These are phyloP conservation scores for Leucozona laternaria DNA, from an alignment of 2,888 invertebrate genomes.

Conservation along the genomic window DNA sequence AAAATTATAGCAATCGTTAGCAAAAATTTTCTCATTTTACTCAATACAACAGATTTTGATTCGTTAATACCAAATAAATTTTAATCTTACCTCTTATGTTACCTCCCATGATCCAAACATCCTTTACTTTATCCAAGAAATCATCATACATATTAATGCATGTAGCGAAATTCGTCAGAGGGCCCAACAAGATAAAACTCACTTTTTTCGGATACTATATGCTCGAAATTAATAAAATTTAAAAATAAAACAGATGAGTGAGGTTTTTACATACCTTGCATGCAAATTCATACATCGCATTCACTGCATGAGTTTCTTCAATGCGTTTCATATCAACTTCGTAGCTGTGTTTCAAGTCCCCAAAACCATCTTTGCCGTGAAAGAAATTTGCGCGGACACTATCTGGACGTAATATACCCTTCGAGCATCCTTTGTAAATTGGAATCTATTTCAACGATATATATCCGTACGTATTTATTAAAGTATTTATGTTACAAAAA, in stretches of 20 bases:
- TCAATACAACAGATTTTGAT: too few species aligned
- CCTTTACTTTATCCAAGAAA: slow-evolving; percentile 87
- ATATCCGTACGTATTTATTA: too few species aligned
- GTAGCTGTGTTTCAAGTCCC: slow-evolving; percentile 85
- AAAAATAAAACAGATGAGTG: slow-evolving; percentile 8
- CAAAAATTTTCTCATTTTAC: too few species aligned
- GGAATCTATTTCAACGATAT: slow-evolving; percentile 76
- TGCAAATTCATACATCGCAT: slow-evolving; percentile 86
- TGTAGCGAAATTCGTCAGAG: slow-evolving; percentile 92
- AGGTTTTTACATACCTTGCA: slow-evolving; percentile 83
- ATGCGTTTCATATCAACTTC: slow-evolving; percentile 83
- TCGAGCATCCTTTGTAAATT: slow-evolving; percentile 78
- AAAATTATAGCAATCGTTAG: too few species aligned
- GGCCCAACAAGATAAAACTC: slow-evolving; percentile 88
- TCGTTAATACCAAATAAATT: too few species aligned
- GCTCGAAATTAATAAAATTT: not conserved
- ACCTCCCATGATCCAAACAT: slow-evolving; percentile 91
- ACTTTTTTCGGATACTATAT: slow-evolving; percentile 85
- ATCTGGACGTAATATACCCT: slow-evolving; percentile 79
- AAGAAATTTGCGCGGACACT: slow-evolving; percentile 81
- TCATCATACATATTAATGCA: slow-evolving; percentile 88
- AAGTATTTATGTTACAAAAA: not conserved
- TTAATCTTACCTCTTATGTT: slow-evolving; percentile 86
- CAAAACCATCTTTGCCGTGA: slow-evolving; percentile 89
- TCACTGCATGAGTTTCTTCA: slow-evolving; percentile 85